Base-by-base conservation (phyloP, 2,888 invertebrate genomes). In the Tridacna gigas region DNA sequence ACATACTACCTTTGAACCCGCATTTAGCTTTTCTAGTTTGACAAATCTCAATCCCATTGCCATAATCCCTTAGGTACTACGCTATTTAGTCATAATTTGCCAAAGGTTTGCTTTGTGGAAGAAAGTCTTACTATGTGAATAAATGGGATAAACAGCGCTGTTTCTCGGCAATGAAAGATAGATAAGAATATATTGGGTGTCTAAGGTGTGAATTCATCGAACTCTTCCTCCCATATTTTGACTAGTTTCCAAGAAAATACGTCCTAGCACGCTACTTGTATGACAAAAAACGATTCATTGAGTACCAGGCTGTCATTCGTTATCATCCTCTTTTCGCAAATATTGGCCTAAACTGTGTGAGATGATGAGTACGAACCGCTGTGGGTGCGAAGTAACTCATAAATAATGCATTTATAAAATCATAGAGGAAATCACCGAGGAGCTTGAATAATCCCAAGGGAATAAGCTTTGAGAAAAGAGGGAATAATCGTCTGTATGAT, bases 391-490 rank as follows among this genome's bases (percentile, higher is more conserved):
- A 79, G 56, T n/a, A 67, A 37, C 82, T 61, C 56, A 82, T 82
- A 79, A 82, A 82, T 82, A 79, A 82, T 82, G 67, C 82, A 82
- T 77, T 56, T 71, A 74, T 80, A 67, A 71, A 79, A 79, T 79
- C 79, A 75, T 82, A 26, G 20, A 71, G 67, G 63, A 73, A 65
- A 80, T 71, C 76, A 66, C 60, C 48, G 77, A 65, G 67, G 48
- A 77, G 65, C 22, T 66, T 77, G 2, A n/a, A 4, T 45, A 28
- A 51, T 51, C 47, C 51, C 22, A 7, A 47, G 77, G 56, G 48
- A 18, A 37, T 37, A 37, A 7, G 51, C 18, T 4, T 56, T 9
- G 4, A 37, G 37, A 18, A 25, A 13, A 63, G 63, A 22, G 63
- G 63, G 26, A 25, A 63, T 63, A 63, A 63, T 20, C 63, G 63